Conservation (phyloP, 2,797 vertebrate genomes). For the Chloroceryle inda region DNA sequence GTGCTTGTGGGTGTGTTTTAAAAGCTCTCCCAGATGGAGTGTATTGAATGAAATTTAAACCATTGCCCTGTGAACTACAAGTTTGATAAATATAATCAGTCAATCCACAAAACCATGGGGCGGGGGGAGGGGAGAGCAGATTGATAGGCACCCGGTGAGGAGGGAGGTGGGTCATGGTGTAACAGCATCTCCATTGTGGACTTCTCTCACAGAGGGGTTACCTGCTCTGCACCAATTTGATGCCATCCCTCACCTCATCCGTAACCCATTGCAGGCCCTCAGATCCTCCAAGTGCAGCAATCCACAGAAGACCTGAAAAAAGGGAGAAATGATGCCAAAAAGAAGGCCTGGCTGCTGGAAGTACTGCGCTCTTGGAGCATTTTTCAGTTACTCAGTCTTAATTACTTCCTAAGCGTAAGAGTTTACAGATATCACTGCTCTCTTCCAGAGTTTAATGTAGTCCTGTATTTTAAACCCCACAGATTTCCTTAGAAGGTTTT, state of each 20-base stretch:
- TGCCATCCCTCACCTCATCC: background rate
- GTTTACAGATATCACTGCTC: background rate
- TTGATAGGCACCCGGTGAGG: background rate
- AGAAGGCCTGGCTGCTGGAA: background rate
- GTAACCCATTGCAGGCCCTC: background rate
- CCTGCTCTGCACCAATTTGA: fast-evolving
- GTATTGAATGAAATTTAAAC: constrained; percentile 82
- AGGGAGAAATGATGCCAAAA: background rate
- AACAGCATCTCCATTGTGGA: background rate
- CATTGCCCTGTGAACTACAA: constrained; percentile 74
- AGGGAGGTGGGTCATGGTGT: background rate
- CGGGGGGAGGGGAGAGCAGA: background rate
- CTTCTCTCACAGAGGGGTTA: background rate
- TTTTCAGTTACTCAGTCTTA: constrained; percentile 28
- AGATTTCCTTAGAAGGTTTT: constrained; percentile 51
- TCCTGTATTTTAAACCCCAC: background rate
- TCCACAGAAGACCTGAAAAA: background rate
- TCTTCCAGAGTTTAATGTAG: background rate
- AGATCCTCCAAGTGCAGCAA: background rate
- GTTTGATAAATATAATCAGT: constrained; percentile 73
- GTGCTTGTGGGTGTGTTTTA: constrained; percentile 75
- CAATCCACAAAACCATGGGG: constrained; percentile 36
- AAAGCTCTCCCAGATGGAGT: constrained; percentile 80
- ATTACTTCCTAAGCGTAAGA: constrained; percentile 19
- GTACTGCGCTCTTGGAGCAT: background rate